Evolutionary conservation across 2,113 vertebrate genomes (phyloP).

Genomic region (Festucalex cinctus): DNA sequence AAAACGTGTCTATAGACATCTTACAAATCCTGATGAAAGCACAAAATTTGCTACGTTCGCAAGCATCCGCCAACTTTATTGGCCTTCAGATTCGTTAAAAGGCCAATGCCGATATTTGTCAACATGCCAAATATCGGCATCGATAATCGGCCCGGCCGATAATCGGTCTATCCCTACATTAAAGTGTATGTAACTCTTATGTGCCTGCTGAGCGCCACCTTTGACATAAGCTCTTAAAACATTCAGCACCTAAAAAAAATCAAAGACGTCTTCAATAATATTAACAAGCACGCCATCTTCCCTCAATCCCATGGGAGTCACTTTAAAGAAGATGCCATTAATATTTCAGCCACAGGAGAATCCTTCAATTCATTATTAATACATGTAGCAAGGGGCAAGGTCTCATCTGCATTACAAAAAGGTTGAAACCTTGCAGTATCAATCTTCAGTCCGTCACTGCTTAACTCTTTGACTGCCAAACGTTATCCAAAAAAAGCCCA

Average conservation of each 20-base stretch:
- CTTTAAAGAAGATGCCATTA: conserved; percentile 57
- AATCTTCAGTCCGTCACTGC: neutral
- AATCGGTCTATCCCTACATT: no score
- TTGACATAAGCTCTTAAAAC: conserved; percentile 22
- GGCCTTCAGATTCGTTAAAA: no score
- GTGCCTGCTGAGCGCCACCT: conserved; percentile 3
- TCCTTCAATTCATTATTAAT: conserved; percentile 72
- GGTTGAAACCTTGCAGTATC: conserved; percentile 33
- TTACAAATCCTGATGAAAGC: no score
- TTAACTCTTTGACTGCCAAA: no score
- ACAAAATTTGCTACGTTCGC: no score
- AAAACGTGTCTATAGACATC: no score
- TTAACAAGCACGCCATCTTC: conserved; percentile 25
- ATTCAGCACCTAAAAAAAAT: conserved; percentile 35
- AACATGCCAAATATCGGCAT: no score
- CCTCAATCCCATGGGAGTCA: conserved; percentile 29
- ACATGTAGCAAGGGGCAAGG: conserved; percentile 47
- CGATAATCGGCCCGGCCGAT: no score
- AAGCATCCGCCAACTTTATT: no score
- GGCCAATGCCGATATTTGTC: no score
- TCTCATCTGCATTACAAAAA: conserved; percentile 67
- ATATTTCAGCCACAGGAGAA: conserved; percentile 64
- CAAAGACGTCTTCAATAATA: conserved; percentile 37
- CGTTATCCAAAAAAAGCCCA: no score
- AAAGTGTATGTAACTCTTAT: conserved; percentile 16